Percentiles rank a stretch among this genome's conserved stretches.
These are phyloP conservation scores for Drosophila monieri DNA, from an alignment of 2,888 invertebrate species.

Conservation along the genomic window DNA sequence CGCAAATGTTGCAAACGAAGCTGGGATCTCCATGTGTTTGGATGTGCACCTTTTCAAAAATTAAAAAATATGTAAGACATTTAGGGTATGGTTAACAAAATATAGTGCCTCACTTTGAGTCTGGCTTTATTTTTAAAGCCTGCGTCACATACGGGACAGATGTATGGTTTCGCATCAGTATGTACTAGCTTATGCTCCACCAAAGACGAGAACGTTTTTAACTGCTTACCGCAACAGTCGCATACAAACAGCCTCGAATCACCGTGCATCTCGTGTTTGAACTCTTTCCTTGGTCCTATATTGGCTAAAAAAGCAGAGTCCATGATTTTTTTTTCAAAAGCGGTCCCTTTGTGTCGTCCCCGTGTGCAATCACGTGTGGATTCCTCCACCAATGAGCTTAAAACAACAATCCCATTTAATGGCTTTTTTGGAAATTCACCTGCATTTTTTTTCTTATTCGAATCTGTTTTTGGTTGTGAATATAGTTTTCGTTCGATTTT, in stretches of 20 bases:
- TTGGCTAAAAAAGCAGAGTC: constrained; percentile 24
- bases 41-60: constrained; percentile 77
- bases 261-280: constrained; percentile 73
- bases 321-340: constrained; percentile 18
- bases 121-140: constrained; percentile 81
- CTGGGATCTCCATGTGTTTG: constrained; percentile 83
- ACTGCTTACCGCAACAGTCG: constrained; percentile 84
- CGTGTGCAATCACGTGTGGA: constrained; percentile 37
- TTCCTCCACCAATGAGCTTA: background rate
- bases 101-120: constrained; percentile 61
- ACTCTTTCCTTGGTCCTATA: constrained; percentile 52
- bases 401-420: too few species aligned
- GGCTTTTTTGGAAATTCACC: background rate
- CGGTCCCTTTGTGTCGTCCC: constrained; percentile 21
- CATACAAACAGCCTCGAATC: constrained; percentile 84
- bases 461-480: too few species aligned
- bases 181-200: constrained; percentile 85
- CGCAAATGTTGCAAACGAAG: constrained; percentile 83
- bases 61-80: background rate
- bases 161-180: constrained; percentile 84
- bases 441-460: too few species aligned
- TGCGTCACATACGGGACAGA: constrained; percentile 83
- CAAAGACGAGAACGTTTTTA: constrained; percentile 84
- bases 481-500: too few species aligned
- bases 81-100: background rate